A percentile compares a stretch with the other conserved stretches of the same genome.
Evolutionary conservation across 2,888 invertebrate genomes (phyloP).

Genomic region (Clivina fossor): DNA sequence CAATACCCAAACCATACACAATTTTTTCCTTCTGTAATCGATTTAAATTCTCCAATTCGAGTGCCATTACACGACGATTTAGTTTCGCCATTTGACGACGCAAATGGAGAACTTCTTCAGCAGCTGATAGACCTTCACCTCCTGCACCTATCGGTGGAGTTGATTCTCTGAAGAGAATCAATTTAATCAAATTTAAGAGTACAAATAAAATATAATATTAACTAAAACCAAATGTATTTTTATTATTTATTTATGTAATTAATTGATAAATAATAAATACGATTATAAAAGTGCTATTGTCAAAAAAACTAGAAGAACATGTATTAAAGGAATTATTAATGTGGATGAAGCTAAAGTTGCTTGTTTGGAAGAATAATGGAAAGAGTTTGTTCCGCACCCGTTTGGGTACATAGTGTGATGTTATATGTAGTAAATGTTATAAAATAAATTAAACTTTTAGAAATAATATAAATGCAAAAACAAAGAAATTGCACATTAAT

Average conservation of each 20-base stretch:
- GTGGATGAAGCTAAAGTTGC: no score
- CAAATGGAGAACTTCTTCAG: constrained; percentile 80
- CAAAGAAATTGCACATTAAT: no score
- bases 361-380: no score
- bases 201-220: not conserved
- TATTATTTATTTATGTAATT: not conserved
- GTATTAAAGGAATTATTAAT: no score
- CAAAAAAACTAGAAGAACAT: no score
- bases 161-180: constrained; percentile 45
- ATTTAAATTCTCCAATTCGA: constrained; percentile 83
- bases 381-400: no score
- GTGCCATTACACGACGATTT: constrained; percentile 80
- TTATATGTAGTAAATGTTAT: no score
- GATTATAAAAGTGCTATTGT: no score
- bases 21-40: constrained; percentile 85
- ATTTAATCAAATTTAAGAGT: no score
- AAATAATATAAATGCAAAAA: no score
- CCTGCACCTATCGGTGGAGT: constrained; percentile 49
- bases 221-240: not conserved
- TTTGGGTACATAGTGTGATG: no score
- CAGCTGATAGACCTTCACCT: constrained; percentile 67
- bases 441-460: no score
- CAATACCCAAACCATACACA: constrained; percentile 79
- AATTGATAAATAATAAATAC: not conserved
- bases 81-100: constrained; percentile 84